Conservation (phyloP, 2,113 vertebrate species). For the Anoura caudifer region DNA sequence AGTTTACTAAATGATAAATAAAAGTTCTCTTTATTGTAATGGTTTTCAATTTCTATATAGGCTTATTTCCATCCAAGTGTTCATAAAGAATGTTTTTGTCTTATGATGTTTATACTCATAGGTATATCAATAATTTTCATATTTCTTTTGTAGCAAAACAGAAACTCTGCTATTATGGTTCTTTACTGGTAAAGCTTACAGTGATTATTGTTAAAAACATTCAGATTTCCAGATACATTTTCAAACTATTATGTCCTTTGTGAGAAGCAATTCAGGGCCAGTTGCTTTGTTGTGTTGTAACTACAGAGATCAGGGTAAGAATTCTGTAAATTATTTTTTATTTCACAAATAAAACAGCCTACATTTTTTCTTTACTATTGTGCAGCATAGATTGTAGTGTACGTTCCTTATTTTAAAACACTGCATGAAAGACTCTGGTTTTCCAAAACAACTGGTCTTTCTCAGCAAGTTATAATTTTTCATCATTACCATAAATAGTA, state of each 20-base stretch:
- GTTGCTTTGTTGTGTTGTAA: background rate
- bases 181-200: background rate
- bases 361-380: background rate
- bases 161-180: background rate
- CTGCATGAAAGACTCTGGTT: background rate
- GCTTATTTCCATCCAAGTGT: background rate
- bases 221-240: background rate
- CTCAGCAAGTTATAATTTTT: background rate
- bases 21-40: background rate
- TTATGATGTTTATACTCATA: background rate
- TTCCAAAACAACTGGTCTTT: background rate
- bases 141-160: slow-evolving; percentile 1
- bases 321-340: background rate
- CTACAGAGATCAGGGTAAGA: background rate
- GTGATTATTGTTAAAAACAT: background rate
- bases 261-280: background rate
- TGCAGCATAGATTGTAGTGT: background rate
- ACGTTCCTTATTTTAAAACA: background rate
- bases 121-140: background rate
- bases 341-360: background rate
- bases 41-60: background rate
- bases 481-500: slow-evolving; percentile 4
- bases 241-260: background rate
- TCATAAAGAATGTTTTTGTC: background rate
- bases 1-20: background rate